These are phyloP conservation scores for Lasioglossum vierecki DNA, from an alignment of 2,888 invertebrate genomes.

Conservation along the genomic window DNA sequence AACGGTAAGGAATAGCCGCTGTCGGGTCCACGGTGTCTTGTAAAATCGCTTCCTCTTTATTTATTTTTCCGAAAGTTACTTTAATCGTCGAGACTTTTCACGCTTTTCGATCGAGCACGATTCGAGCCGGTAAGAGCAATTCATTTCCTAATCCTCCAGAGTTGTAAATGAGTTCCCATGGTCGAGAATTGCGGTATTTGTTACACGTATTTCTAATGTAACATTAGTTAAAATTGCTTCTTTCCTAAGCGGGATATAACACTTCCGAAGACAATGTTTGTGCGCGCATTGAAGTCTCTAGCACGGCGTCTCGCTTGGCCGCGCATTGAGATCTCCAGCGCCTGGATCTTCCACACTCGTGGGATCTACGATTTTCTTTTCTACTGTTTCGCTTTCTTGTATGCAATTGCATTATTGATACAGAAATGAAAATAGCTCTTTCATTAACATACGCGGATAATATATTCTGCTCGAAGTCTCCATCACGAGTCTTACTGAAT, in stretches of 20 bases:
- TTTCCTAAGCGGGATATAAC: neutral
- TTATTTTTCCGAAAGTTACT: conserved; percentile 14
- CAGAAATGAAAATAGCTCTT: neutral
- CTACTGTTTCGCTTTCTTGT: neutral
- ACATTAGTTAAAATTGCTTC: neutral
- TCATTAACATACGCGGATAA: too few species aligned
- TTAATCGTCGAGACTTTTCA: conserved; percentile 39
- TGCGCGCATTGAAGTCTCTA: conserved; percentile 16
- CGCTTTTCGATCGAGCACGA: conserved; percentile 12
- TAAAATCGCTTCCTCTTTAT: conserved; percentile 53
- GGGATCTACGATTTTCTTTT: neutral
- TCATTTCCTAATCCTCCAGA: neutral
- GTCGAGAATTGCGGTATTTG: neutral
- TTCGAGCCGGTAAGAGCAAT: neutral
- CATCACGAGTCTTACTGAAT: too few species aligned
- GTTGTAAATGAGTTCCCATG: neutral
- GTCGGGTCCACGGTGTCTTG: conserved; percentile 45
- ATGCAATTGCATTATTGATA: neutral
- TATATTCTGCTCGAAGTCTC: too few species aligned
- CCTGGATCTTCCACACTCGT: neutral
- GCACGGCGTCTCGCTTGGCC: neutral
- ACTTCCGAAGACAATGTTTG: neutral
- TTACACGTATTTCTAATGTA: neutral
- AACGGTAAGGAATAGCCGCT: conserved; percentile 65
- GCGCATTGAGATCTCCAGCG: neutral